Evolutionary conservation across 2,888 invertebrate genomes (phyloP).

Genomic region (Dolomedes plantarius): DNA sequence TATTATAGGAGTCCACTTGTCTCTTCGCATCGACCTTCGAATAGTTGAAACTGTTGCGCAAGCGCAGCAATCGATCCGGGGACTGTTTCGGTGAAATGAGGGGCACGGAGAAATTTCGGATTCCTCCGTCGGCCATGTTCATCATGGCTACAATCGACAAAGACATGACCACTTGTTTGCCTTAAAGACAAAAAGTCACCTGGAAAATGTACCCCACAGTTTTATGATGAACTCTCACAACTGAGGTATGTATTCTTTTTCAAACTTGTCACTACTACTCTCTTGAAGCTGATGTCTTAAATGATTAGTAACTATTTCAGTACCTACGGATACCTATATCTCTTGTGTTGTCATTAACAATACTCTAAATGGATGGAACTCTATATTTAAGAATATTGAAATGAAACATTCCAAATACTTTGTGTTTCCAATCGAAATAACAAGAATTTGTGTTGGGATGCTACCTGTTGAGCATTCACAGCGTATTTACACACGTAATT

Average conservation of each 20-base stretch:
- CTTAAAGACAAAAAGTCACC: background rate
- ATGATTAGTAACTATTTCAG: background rate
- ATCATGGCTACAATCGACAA: conserved; percentile 25
- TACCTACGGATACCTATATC: no score
- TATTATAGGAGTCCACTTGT: conserved; percentile 22
- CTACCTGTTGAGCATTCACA: no score
- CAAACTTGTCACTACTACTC: background rate
- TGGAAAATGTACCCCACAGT: background rate
- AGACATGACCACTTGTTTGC: background rate
- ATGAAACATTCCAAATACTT: no score
- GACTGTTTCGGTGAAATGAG: conserved; percentile 44
- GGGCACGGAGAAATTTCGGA: conserved; percentile 47
- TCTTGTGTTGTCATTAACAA: no score
- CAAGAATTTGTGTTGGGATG: no score
- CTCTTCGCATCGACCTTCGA: conserved; percentile 41
- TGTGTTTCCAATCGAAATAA: no score
- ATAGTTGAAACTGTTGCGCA: conserved; percentile 25
- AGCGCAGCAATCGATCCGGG: conserved; percentile 49
- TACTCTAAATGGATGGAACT: no score
- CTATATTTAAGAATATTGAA: no score
- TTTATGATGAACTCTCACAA: background rate
- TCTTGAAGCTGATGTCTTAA: background rate
- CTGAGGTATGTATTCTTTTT: background rate
- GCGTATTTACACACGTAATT: no score
- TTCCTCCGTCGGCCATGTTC: conserved; percentile 53